Percentiles rank a stretch among this genome's conserved stretches.
phyloP scores from a whole-genome alignment of 1,140 invertebrate species.

The Drosophila novamexicana region DNA sequence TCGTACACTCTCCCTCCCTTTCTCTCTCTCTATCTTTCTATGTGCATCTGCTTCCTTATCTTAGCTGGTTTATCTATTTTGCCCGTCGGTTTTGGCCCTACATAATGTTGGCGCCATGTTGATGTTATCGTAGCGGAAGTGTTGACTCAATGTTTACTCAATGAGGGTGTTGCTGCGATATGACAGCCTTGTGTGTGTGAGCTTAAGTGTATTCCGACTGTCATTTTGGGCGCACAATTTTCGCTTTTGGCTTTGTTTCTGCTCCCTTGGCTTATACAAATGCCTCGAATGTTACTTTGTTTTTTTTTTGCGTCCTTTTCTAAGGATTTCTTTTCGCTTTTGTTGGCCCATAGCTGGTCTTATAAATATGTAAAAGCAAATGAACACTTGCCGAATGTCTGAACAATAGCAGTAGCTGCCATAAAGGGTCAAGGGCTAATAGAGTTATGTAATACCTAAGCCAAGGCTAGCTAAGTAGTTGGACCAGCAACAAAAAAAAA shows the following conservation, averaged over 20 bases:
- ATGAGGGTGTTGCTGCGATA: slow-evolving; percentile 75
- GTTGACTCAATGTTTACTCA: slow-evolving; percentile 83
- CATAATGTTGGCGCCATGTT: slow-evolving; percentile 82
- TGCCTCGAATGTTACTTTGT: slow-evolving; percentile 42
- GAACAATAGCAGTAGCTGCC: slow-evolving; percentile 40
- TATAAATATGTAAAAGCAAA: slow-evolving; percentile 71
- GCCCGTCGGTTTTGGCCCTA: slow-evolving; percentile 68
- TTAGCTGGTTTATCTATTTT: slow-evolving; percentile 73
- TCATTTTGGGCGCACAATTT: slow-evolving; percentile 53
- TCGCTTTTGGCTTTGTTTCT: slow-evolving; percentile 51
- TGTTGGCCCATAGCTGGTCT: slow-evolving; percentile 13
- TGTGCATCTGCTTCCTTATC: slow-evolving; percentile 50
- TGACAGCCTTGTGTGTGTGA: slow-evolving; percentile 47
- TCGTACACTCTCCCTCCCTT: slow-evolving; percentile 16
- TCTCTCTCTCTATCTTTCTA: slow-evolving; percentile 13
- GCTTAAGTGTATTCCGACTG: slow-evolving; percentile 47
- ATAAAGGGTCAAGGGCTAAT: slow-evolving; percentile 47
- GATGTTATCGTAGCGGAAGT: slow-evolving; percentile 79
- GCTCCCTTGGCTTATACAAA: slow-evolving; percentile 62
- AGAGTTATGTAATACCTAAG: slow-evolving; percentile 49
- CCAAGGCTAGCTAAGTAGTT: slow-evolving; percentile 19
- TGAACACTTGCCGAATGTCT: slow-evolving; percentile 33
- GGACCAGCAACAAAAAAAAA: slow-evolving; percentile 13
- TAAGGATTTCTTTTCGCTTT: slow-evolving; percentile 8
- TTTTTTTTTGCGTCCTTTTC: slow-evolving; percentile 26